phyloP scores from a whole-genome alignment of 2,888 invertebrate species.

The Dendrolimus pini region DNA sequence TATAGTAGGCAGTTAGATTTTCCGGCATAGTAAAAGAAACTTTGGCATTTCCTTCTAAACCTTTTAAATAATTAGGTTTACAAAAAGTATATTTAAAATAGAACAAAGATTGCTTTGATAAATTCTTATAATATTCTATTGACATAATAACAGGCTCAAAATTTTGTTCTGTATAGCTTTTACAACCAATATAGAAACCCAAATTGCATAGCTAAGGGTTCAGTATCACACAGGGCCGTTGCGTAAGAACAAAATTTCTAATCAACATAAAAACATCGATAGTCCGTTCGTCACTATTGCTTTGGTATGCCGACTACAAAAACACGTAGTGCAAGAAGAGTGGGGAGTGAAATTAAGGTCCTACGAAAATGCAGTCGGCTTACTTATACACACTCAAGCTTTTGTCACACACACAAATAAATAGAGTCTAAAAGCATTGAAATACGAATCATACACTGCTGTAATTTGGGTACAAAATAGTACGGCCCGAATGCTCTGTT shows the following conservation, averaged over 20 bases:
- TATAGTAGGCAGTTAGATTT: no score
- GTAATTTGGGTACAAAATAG: constrained; percentile 31
- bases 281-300: constrained; percentile 35
- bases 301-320: constrained; percentile 61
- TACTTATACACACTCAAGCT: constrained; percentile 51
- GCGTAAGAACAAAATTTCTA: constrained; percentile 23
- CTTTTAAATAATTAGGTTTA: no score
- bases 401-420: constrained; percentile 36
- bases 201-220: background rate
- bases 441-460: constrained; percentile 34
- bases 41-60: no score
- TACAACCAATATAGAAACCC: background rate
- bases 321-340: constrained; percentile 40
- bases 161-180: no score
- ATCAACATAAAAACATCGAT: constrained; percentile 30
- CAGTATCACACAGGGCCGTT: constrained; percentile 5
- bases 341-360: constrained; percentile 57
- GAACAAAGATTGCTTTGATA: no score
- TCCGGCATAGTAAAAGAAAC: no score
- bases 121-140: no score
- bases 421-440: constrained; percentile 20
- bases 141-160: no score
- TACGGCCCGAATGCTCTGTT: constrained; percentile 19
- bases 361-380: constrained; percentile 66
- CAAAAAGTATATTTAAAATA: no score